Base-by-base conservation (phyloP, 2,888 invertebrate species). In the Standfussiana lucernea region DNA sequence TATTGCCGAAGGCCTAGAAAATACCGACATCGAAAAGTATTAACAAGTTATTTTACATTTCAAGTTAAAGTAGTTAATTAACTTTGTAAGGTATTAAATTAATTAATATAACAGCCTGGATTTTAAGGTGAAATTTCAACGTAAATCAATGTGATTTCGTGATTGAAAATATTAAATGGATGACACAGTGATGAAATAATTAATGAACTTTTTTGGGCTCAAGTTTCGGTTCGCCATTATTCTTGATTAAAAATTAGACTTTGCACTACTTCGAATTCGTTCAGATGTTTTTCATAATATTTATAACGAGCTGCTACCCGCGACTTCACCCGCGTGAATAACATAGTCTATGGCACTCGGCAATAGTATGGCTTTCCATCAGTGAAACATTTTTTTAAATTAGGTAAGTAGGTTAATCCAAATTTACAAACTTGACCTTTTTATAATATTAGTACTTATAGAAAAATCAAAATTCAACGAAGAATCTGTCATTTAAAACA, bases 11-110 rank as follows among this genome's bases (percentile, higher is more conserved):
- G 56, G 50, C 50, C 32, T 45, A 68, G 50, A 73, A 70, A 74
- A 73, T 70, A 42, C 24, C 47, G 7, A 70, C 65, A 56, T 32
- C 13, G 53, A 50, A 65, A 72, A 69, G 37, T 69, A 65, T 32
- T 45, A 59, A 47, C 56, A 71, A 83, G 24, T 68, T 40, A 65
- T 71, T 72, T 62, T 35, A 65, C 32, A 69, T 77, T 82, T 77
- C 8, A 73, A n/a, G 47, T 67, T 59, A 37, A 73, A 71, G 35
- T 71, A 74, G 37, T 67, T 62, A 59, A 59, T 82, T 75, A 67
- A 72, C 64, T 69, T 83, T 61, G 71, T 68, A 45, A 73, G 70
- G 72, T 70, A 68, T 84, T 79, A 11, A 40, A 75, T 79, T 83
- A 83, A 78, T 78, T 75, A 72, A 61, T 56, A 75, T 59, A 67